These are phyloP conservation scores for Phaedon cochleariae DNA, from an alignment of 2,888 invertebrate genomes.

Conservation along the genomic window DNA sequence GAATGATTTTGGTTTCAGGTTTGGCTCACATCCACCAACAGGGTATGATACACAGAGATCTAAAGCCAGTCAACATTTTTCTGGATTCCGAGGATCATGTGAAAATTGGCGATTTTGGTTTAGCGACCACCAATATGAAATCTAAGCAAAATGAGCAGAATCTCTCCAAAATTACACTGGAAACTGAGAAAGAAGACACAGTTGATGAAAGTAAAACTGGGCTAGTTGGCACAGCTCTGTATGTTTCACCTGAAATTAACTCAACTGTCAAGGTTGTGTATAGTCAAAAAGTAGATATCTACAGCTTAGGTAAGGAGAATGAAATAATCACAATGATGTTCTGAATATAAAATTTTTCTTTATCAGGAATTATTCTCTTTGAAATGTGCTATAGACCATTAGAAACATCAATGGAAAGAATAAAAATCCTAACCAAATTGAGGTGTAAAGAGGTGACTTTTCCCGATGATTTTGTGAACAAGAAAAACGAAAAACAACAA, in stretches of 20 bases:
- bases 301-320: conserved; percentile 74
- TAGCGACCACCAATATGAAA: conserved; percentile 82
- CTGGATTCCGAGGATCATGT: conserved; percentile 93
- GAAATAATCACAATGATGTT: too few relatives aligned
- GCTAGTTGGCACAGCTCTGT: conserved; percentile 92
- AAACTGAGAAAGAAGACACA: conserved; percentile 53
- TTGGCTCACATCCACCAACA: conserved; percentile 92
- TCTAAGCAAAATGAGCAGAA: conserved; percentile 49
- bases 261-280: conserved; percentile 77
- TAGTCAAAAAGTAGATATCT: conserved; percentile 84
- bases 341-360: background rate
- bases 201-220: conserved; percentile 72
- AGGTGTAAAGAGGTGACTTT: conserved; percentile 75
- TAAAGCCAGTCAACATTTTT: conserved; percentile 94
- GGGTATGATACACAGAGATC: conserved; percentile 86
- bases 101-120: conserved; percentile 97
- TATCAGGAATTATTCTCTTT: conserved; percentile 88
- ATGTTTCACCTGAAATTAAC: conserved; percentile 92
- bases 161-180: conserved; percentile 48
- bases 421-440: conserved; percentile 77
- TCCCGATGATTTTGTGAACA: conserved; percentile 72
- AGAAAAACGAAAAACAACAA: conserved; percentile 66
- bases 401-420: conserved; percentile 89
- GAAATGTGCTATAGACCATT: conserved; percentile 93
- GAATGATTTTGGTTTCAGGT: conserved; percentile 53